Percentiles rank a stretch among this genome's conserved stretches.
phyloP scores from a whole-genome alignment of 1,140 invertebrate genomes.

The Chrysopa pallens region DNA sequence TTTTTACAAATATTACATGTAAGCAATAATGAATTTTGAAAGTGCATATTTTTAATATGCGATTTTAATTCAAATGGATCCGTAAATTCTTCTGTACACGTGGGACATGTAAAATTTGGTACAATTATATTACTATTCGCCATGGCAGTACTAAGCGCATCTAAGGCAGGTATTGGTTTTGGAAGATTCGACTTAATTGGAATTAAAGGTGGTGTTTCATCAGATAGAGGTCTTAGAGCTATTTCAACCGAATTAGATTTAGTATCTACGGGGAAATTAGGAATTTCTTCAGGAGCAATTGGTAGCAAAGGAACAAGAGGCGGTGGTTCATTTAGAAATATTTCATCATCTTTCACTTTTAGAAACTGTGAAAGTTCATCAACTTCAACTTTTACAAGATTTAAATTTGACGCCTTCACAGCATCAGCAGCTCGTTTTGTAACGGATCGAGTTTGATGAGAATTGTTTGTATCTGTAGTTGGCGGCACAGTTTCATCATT shows the following conservation, averaged over 20 bases:
- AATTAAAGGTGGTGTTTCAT: slow-evolving; percentile 14
- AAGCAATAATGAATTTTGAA: background rate
- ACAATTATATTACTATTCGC: slow-evolving; percentile 4
- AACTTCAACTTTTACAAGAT: background rate
- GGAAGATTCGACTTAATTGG: slow-evolving; percentile 9
- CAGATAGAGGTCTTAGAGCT: slow-evolving; percentile 3
- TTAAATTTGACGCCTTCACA: background rate
- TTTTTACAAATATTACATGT: slow-evolving; percentile 16
- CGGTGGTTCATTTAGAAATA: slow-evolving; percentile 9
- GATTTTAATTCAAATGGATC: slow-evolving; percentile 8
- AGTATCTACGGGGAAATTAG: slow-evolving; percentile 2
- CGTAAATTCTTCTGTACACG: slow-evolving; percentile 9
- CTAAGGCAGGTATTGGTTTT: slow-evolving; percentile 4
- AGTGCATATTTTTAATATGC: slow-evolving; percentile 5
- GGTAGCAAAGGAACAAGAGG: slow-evolving; percentile 12
- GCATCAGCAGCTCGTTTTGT: too few relatives aligned
- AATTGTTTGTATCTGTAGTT: too few relatives aligned
- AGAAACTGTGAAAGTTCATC: background rate
- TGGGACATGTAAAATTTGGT: slow-evolving; percentile 8
- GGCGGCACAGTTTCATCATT: background rate
- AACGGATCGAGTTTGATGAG: too few relatives aligned
- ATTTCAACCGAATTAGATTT: background rate
- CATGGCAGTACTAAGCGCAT: slow-evolving; percentile 1
- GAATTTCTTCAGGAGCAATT: slow-evolving; percentile 2
- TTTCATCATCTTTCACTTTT: background rate